phyloP scores from a whole-genome alignment of 2,888 invertebrate species.

The Bedellia somnulentella region DNA sequence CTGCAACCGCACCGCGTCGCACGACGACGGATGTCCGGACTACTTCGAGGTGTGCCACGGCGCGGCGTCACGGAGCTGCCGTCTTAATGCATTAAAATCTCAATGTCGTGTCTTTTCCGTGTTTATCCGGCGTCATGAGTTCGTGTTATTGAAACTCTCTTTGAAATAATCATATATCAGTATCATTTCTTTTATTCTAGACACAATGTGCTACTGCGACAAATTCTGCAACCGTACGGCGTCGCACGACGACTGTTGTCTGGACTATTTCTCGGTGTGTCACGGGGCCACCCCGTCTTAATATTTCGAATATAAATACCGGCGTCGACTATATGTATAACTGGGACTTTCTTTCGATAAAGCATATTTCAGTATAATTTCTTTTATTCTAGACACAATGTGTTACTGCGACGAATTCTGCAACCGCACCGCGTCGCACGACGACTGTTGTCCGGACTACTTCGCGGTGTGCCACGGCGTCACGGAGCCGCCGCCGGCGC shows the following conservation, averaged over 20 bases:
- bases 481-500: constrained; percentile 15
- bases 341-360: no score
- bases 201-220: constrained; percentile 92
- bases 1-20: constrained; percentile 72
- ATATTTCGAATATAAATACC: no score
- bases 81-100: no score
- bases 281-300: no score
- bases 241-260: constrained; percentile 85
- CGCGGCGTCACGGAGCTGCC: no score
- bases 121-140: no score
- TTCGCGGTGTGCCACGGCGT: constrained; percentile 68
- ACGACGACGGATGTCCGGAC: constrained; percentile 93
- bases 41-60: constrained; percentile 75
- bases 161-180: no score
- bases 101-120: no score
- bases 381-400: constrained; percentile 63
- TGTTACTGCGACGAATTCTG: constrained; percentile 97
- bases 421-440: constrained; percentile 69
- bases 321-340: no score
- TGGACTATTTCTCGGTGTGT: constrained; percentile 83
- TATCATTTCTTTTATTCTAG: constrained; percentile 30
- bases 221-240: constrained; percentile 80
- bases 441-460: constrained; percentile 93
- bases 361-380: no score
- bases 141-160: no score